Evolutionary conservation across 2,113 vertebrate species (phyloP), one percentile per base, ranked within the genome.

Genomic region (Cranoglanis bouderius): DNA sequence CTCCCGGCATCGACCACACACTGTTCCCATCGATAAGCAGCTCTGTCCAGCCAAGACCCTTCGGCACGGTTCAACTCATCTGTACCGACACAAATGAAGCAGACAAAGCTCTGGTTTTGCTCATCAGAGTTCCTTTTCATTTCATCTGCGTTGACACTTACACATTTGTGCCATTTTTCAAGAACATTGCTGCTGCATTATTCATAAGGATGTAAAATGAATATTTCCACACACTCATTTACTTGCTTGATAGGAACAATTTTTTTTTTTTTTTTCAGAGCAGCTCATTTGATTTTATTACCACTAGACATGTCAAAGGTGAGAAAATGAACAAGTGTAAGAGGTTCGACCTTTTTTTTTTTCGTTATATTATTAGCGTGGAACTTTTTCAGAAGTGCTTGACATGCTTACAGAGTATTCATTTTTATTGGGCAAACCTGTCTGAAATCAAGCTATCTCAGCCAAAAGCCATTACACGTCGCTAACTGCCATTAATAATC

Each of bases 61-160:
- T 90, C 65, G 51, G 78, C 82, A 77, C 49, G 86, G 74, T 77
- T 61, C 86, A 90, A 53, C 89, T 82, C 86, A 46, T 88, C 74
- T 40, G 26, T 43, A 89, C 82, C 40, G 35, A 83, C 90, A 86
- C 91, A 91, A 92, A 92, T 85, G 74, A 91, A 77, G 85, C 91
- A 86, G 90, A 89, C 82, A 88, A 88, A 88, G 80, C 75, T 9
- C 74, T 14, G 29, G 59, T 75, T 89, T 89, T 88, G 70, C 84
- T 89, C 81, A 88, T 77, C 88, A 87, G n/a, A 18, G 57, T 77
- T 86, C 65, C 43, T 78, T 82, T 86, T 85, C 40, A 16, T 55
- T 86, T 80, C 72, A 89, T 85, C 14, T 70, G 35, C 65, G n/a
- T 43, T 51, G 43, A 65, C 85, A 88, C 83, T 49, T 65, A 29